Conservation (phyloP, 2,113 vertebrate genomes). For the Ictidomys tridecemlineatus region DNA sequence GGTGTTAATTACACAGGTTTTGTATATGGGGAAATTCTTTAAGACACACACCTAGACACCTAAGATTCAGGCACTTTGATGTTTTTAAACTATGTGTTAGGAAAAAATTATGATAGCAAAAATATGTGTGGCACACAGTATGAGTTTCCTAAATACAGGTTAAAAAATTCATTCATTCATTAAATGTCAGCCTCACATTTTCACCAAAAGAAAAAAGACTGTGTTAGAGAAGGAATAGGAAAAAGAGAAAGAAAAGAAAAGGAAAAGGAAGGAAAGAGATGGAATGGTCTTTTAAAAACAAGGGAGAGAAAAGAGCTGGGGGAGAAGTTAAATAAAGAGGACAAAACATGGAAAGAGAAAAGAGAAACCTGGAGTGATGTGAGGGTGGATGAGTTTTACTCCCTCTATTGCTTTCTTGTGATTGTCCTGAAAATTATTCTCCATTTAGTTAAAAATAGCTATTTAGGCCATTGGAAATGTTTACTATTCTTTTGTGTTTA, state of each 20-base stretch:
- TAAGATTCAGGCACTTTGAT: background rate
- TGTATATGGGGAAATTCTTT: background rate
- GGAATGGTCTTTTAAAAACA: background rate
- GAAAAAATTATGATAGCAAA: background rate
- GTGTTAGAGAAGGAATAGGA: background rate
- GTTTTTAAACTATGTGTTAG: background rate
- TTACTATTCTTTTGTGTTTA: background rate
- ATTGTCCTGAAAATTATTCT: background rate
- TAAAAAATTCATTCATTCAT: background rate
- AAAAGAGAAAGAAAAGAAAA: background rate
- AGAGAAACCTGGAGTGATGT: rapidly evolving
- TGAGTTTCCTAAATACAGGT: background rate
- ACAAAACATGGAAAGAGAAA: background rate
- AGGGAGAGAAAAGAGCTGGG: background rate
- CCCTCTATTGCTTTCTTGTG: background rate
- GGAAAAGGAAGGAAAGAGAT: background rate
- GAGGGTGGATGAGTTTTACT: background rate
- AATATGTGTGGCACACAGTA: background rate
- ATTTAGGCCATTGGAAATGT: background rate
- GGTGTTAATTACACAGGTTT: background rate
- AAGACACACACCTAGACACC: background rate
- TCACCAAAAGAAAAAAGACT: background rate
- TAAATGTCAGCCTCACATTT: background rate
- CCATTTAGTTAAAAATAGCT: background rate
- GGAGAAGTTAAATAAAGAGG: background rate